Conservation (phyloP, 2,113 vertebrate species). For the Ammodytes marinus region DNA sequence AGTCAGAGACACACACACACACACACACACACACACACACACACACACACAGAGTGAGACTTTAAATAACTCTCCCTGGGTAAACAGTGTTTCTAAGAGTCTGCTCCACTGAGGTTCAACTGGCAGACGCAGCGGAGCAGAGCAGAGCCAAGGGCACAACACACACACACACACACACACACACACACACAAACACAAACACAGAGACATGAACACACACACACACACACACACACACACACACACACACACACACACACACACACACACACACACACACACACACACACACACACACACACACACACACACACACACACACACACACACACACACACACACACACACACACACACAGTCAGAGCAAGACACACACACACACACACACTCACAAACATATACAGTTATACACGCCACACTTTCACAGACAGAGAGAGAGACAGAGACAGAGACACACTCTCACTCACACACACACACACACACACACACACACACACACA, state of each 20-base stretch:
- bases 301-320: too few relatives aligned
- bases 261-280: too few relatives aligned
- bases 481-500: constrained; percentile 29
- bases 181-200: constrained; percentile 28
- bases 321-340: too few relatives aligned
- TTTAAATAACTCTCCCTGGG: constrained; percentile 75
- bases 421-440: constrained; percentile 18
- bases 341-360: too few relatives aligned
- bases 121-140: constrained; percentile 72
- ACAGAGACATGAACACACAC: too few relatives aligned
- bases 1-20: constrained; percentile 15
- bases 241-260: too few relatives aligned
- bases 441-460: constrained; percentile 59
- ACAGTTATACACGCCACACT: constrained; percentile 35
- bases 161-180: constrained; percentile 35
- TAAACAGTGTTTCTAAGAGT: constrained; percentile 75
- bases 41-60: constrained; percentile 16
- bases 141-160: constrained; percentile 62
- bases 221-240: too few relatives aligned
- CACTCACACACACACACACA: constrained; percentile 52
- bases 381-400: background rate
- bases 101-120: constrained; percentile 69
- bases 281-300: too few relatives aligned
- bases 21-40: background rate
- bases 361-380: too few relatives aligned